Evolutionary conservation across 2,113 vertebrate species (phyloP).

Genomic region (Tragelaphus buxtoni): DNA sequence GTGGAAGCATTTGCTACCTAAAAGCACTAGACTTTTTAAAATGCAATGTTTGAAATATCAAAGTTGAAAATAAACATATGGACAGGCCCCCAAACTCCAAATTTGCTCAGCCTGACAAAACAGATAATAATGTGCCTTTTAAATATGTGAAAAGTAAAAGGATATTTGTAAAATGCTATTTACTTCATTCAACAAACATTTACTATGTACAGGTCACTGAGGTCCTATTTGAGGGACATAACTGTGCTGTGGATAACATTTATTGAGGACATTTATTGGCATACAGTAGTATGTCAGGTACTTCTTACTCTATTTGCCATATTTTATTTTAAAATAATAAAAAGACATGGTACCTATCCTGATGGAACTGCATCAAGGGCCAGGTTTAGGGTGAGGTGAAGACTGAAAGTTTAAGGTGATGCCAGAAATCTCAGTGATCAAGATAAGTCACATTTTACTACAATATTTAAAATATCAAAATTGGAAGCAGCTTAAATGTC

Average conservation of each 20-base stretch:
- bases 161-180: background rate
- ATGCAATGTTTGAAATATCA: background rate
- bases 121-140: background rate
- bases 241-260: background rate
- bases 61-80: background rate
- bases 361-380: background rate
- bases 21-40: conserved; percentile 1
- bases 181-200: background rate
- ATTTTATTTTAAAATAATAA: background rate
- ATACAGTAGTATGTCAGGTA: background rate
- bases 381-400: background rate
- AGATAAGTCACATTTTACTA: background rate
- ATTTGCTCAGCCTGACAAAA: background rate
- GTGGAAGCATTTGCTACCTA: background rate
- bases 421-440: background rate
- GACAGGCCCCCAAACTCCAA: background rate
- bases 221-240: background rate
- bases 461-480: background rate
- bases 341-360: background rate
- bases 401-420: background rate
- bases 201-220: background rate
- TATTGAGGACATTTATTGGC: background rate
- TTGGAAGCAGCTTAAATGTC: background rate
- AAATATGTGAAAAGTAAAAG: background rate
- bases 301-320: background rate